phyloP scores from a whole-genome alignment of 64 coral and sea anemone species.

The Pocillopora verrucosa region DNA sequence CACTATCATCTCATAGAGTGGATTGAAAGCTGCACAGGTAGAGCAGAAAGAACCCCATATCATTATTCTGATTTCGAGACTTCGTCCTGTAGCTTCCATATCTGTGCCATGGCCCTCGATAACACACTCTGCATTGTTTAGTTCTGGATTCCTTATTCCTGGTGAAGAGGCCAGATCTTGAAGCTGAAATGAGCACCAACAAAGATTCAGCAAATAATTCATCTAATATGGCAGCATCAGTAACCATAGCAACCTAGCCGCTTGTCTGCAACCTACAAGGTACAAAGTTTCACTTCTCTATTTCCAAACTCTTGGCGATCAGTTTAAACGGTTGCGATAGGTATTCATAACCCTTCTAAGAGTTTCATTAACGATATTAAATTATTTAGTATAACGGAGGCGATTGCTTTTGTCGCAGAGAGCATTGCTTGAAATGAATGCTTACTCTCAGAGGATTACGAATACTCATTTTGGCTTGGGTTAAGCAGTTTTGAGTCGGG shows the following conservation, averaged over 20 bases:
- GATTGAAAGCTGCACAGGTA: not conserved
- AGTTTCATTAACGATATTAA: not conserved
- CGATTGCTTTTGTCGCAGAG: not conserved
- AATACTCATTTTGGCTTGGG: not conserved
- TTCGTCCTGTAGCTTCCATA: not conserved
- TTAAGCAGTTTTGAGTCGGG: not conserved
- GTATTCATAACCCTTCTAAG: not conserved
- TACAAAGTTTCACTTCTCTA: not conserved
- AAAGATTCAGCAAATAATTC: not conserved
- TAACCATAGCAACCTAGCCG: not conserved
- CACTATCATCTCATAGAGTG: too few species aligned
- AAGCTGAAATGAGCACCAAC: not conserved
- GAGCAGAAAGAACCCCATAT: not conserved
- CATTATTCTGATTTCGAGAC: not conserved
- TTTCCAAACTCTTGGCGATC: not conserved
- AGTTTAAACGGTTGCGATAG: not conserved
- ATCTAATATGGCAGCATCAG: not conserved
- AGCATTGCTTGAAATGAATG: not conserved
- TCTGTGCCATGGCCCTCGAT: not conserved
- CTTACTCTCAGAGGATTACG: not conserved
- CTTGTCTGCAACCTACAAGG: not conserved
- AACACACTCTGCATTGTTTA: not conserved
- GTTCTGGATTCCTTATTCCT: not conserved
- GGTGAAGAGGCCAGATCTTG: not conserved
- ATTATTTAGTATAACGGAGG: not conserved